Evolutionary conservation across 2,797 vertebrate species (phyloP), one percentile per base, ranked within the genome.

Genomic region (Argentina silus): DNA sequence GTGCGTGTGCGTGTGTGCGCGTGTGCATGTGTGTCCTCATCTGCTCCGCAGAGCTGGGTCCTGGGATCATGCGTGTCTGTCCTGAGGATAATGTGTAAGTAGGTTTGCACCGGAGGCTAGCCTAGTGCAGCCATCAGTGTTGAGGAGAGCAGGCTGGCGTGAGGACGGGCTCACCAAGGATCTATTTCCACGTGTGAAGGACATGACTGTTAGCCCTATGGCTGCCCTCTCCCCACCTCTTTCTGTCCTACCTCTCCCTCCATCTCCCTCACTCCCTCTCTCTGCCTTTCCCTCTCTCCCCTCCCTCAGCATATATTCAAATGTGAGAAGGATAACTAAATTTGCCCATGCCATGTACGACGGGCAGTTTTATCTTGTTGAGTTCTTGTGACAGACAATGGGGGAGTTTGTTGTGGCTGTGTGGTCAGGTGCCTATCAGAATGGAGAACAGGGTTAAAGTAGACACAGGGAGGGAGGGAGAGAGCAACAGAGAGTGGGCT

Each of bases 281-380:
- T 51, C 19, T 69, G 78, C 76, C 56, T 68, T 36, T 36, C 27
- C 36, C 61, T 60, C 8, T 11, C 57, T 44, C 74, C 69, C 67
- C 62, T 78, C 78, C 59, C 79, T 84, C 76, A 81, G 77, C 81
- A 78, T 90, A 92, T 93, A 92, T 93, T 92, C 82, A 93, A 87
- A 92, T 90, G 76, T 83, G 78, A 70, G 48, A n/a, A 19, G 81
- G 78, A 85, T 91, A 55, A 51, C 47, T 44, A 63, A 73, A 85
- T 90, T 77, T 89, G 76, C 72, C 78, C 76, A n/a, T 69, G 72
- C 70, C 75, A 27, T 82, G 68, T 77, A 72, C 60, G 75, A 84
- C 69, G 59, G 67, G 78, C 68, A 8, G 61, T 70, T 84, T 86
- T 81, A 89, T 86, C 81, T 9, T 47, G 44, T 4, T 60, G 70